Evolutionary conservation across 2,888 invertebrate species (phyloP).

Genomic region (Dicycla oo): DNA sequence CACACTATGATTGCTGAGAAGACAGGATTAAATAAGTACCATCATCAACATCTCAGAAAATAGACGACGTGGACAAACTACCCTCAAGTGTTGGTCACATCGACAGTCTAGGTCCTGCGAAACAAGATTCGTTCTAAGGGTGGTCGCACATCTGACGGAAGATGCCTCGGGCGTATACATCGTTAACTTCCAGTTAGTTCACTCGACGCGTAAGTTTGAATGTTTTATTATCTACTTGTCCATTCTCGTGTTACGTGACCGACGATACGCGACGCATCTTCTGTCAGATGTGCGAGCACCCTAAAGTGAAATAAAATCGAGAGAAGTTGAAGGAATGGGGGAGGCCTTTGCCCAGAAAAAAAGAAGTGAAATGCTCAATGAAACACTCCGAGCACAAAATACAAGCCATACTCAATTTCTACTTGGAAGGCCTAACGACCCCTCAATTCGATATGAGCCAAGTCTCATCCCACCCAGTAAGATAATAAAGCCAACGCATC

Average conservation of each 20-base stretch:
- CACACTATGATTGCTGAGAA: neutral
- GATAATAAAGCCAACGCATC: constrained; percentile 48
- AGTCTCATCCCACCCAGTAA: constrained; percentile 6
- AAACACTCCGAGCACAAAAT: neutral
- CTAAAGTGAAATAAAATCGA: neutral
- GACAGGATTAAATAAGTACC: too few species aligned
- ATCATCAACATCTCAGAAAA: too few species aligned
- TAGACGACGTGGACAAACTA: too few species aligned
- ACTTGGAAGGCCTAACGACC: neutral
- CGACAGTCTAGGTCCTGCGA: neutral
- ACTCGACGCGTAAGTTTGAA: too few species aligned
- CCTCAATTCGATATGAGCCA: constrained; percentile 6
- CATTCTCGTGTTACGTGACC: too few species aligned
- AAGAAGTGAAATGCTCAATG: neutral
- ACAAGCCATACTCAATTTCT: neutral
- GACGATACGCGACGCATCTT: too few species aligned
- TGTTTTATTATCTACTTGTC: too few species aligned
- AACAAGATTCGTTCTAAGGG: neutral
- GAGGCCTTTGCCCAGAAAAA: neutral
- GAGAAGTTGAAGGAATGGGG: neutral
- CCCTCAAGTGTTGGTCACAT: neutral
- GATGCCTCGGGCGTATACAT: too few species aligned
- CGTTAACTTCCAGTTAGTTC: too few species aligned
- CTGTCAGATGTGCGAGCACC: too few species aligned
- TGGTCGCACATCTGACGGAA: too few species aligned